Evolutionary conservation across 2,888 invertebrate species (phyloP).

Genomic region (Nesidiocoris tenuis): DNA sequence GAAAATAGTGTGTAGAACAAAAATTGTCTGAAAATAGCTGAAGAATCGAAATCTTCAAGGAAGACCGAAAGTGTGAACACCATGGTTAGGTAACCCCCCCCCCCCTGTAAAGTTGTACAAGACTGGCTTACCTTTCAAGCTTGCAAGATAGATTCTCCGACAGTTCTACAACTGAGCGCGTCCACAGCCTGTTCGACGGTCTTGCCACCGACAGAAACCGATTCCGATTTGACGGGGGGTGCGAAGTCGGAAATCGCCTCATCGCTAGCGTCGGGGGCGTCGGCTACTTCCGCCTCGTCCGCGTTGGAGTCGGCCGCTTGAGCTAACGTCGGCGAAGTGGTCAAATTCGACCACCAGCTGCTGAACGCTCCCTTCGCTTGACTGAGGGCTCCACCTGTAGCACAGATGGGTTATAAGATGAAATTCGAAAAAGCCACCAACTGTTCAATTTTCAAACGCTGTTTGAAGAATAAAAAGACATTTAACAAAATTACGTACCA

Average conservation of each 20-base stretch:
- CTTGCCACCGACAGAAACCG: constrained; percentile 5
- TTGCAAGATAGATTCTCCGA: constrained; percentile 17
- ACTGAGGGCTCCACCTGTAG: constrained; percentile 75
- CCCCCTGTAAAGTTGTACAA: too few species aligned
- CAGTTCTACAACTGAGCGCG: constrained; percentile 19
- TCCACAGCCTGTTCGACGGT: constrained; percentile 41
- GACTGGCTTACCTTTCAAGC: neutral
- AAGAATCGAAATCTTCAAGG: too few species aligned
- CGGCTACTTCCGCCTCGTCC: constrained; percentile 1
- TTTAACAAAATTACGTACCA: constrained; percentile 60
- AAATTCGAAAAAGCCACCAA: too few species aligned
- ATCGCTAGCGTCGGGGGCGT: neutral
- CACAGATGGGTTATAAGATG: too few species aligned
- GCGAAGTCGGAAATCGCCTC: neutral
- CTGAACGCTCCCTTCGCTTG: constrained; percentile 84
- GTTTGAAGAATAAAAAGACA: too few species aligned
- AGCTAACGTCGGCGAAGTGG: constrained; percentile 53
- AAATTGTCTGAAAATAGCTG: too few species aligned
- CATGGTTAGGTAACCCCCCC: neutral
- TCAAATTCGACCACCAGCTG: constrained; percentile 80
- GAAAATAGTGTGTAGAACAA: too few species aligned
- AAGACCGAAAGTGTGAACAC: too few species aligned
- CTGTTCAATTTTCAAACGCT: too few species aligned
- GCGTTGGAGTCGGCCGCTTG: constrained; percentile 19
- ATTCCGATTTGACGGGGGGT: neutral